Evolutionary conservation across 2,888 invertebrate species (phyloP).

Genomic region (Zelleria hepariella): DNA sequence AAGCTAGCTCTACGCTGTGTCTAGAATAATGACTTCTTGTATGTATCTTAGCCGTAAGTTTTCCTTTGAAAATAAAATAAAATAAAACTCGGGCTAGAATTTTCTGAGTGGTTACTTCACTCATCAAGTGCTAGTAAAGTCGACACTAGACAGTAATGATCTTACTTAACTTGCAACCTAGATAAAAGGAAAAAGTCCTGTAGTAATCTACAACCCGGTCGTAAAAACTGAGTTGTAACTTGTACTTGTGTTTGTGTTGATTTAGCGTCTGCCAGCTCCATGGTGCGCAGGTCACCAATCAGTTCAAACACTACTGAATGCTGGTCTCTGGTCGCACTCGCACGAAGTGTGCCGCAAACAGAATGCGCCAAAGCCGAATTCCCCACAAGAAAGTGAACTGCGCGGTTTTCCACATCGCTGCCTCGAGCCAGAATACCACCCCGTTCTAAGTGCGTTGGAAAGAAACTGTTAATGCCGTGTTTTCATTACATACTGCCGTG

Average conservation of each 20-base stretch:
- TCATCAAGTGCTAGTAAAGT: too few species aligned
- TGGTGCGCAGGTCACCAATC: neutral
- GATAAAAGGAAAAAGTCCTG: too few species aligned
- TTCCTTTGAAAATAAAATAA: too few species aligned
- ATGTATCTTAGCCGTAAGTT: too few species aligned
- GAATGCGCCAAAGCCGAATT: slow-evolving; percentile 23
- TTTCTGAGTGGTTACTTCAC: too few species aligned
- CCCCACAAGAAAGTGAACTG: slow-evolving; percentile 56
- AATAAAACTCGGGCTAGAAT: too few species aligned
- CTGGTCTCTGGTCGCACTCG: neutral
- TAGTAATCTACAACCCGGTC: neutral
- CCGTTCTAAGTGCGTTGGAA: slow-evolving; percentile 16
- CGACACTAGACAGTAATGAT: too few species aligned
- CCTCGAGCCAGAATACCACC: slow-evolving; percentile 18
- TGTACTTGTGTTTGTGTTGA: neutral
- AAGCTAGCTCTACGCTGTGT: too few species aligned
- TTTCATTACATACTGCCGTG: neutral
- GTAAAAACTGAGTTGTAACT: too few species aligned
- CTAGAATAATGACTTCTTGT: too few species aligned
- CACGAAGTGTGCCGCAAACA: neutral
- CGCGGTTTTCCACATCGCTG: slow-evolving; percentile 39
- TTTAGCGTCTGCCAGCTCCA: neutral
- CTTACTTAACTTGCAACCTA: too few species aligned
- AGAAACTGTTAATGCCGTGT: neutral
- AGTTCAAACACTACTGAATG: neutral